Evolutionary conservation across 2,888 invertebrate genomes (phyloP).

Genomic region (Creontiades dilutus): DNA sequence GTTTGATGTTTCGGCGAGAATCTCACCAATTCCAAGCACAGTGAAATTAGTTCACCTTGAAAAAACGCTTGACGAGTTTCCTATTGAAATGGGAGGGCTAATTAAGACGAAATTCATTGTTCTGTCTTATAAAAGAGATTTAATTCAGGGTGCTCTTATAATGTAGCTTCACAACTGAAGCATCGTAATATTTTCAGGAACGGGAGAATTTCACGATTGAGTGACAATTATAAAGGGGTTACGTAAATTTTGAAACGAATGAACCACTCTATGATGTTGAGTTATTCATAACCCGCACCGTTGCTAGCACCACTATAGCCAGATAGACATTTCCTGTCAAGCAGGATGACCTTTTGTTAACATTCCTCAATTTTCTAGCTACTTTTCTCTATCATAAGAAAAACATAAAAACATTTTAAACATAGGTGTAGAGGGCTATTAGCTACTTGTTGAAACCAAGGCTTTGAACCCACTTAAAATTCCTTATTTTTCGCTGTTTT

Average conservation of each 20-base stretch:
- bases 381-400: no score
- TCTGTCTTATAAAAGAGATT: not conserved
- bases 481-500: no score
- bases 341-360: no score
- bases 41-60: not conserved
- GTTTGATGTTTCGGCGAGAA: not conserved
- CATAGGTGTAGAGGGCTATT: no score
- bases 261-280: not conserved
- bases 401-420: no score
- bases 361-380: no score
- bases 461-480: no score
- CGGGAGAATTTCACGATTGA: not conserved
- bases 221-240: not conserved
- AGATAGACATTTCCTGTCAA: no score
- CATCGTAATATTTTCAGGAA: not conserved
- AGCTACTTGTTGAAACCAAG: no score
- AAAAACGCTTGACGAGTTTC: not conserved
- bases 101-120: not conserved
- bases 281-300: not conserved
- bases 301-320: no score
- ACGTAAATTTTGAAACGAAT: not conserved
- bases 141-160: not conserved
- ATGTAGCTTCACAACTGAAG: not conserved
- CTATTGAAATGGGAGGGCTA: not conserved
- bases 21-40: not conserved